Evolutionary conservation across 23 tunicate species (phyloP).

Genomic region (Botrylloides violaceus): DNA sequence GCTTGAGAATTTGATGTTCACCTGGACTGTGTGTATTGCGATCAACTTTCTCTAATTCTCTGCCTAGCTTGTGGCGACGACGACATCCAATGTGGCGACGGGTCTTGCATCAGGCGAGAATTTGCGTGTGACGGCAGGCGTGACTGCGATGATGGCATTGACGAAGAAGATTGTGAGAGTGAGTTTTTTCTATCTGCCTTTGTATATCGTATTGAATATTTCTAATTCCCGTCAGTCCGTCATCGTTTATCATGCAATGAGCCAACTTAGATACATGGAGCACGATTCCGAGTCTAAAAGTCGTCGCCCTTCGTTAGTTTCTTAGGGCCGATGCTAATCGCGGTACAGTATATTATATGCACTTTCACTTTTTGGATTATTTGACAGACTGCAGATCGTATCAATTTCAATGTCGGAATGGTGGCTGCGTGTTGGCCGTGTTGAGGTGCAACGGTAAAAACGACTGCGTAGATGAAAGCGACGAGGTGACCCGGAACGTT

Average conservation of each 20-base stretch:
- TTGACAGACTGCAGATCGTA: background rate
- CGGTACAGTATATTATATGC: too few species aligned
- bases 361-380: too few species aligned
- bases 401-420: conserved; percentile 9
- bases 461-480: conserved; percentile 35
- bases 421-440: conserved; percentile 12
- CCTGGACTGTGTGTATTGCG: too few species aligned
- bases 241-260: too few species aligned
- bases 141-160: conserved; percentile 29
- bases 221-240: too few species aligned
- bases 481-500: conserved; percentile 26
- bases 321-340: too few species aligned
- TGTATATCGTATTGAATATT: too few species aligned
- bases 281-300: too few species aligned
- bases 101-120: conserved; percentile 24
- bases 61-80: conserved; percentile 30
- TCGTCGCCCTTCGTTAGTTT: too few species aligned
- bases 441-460: conserved; percentile 13
- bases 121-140: conserved; percentile 17
- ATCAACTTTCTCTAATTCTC: too few species aligned
- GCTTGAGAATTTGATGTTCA: too few species aligned
- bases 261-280: too few species aligned
- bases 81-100: conserved; percentile 40
- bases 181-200: background rate
- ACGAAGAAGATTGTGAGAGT: conserved; percentile 28